Evolutionary conservation across 2,888 invertebrate genomes (phyloP).

Genomic region (Hydrotaea cyrtoneurina): DNA sequence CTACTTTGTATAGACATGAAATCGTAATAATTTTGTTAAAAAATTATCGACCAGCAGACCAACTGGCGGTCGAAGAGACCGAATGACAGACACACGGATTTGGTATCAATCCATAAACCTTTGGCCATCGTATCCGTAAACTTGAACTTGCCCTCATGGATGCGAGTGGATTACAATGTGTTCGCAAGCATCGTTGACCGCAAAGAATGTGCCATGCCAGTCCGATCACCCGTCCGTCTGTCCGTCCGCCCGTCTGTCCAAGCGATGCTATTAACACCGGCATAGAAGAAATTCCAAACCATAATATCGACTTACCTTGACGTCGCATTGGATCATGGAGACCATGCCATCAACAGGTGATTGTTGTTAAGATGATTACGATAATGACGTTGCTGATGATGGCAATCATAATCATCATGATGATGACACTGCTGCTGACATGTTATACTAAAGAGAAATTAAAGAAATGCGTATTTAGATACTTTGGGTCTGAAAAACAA

Average conservation of each 20-base stretch:
- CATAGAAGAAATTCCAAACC: constrained; percentile 60
- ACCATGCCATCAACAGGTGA: constrained; percentile 38
- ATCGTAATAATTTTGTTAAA: constrained; percentile 31
- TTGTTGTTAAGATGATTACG: constrained; percentile 32
- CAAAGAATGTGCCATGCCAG: constrained; percentile 43
- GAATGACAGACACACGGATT: not conserved
- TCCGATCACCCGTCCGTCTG: not conserved
- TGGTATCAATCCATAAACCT: constrained; percentile 13
- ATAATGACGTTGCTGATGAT: not conserved
- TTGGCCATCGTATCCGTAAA: constrained; percentile 29
- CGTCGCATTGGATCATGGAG: constrained; percentile 35
- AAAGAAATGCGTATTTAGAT: not conserved
- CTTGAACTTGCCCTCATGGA: constrained; percentile 56
- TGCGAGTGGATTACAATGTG: constrained; percentile 52
- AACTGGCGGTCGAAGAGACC: too few relatives aligned
- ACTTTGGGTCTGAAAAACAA: too few relatives aligned
- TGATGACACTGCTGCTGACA: not conserved
- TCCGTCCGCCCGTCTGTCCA: not conserved
- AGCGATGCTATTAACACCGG: not conserved
- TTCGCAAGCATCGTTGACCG: constrained; percentile 59
- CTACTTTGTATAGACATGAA: constrained; percentile 38
- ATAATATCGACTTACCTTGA: constrained; percentile 62
- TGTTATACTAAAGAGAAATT: not conserved
- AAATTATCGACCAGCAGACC: not conserved
- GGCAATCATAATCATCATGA: not conserved